These are phyloP conservation scores for Leucophenga varia DNA, from an alignment of 1,140 invertebrate genomes.

Conservation along the genomic window DNA sequence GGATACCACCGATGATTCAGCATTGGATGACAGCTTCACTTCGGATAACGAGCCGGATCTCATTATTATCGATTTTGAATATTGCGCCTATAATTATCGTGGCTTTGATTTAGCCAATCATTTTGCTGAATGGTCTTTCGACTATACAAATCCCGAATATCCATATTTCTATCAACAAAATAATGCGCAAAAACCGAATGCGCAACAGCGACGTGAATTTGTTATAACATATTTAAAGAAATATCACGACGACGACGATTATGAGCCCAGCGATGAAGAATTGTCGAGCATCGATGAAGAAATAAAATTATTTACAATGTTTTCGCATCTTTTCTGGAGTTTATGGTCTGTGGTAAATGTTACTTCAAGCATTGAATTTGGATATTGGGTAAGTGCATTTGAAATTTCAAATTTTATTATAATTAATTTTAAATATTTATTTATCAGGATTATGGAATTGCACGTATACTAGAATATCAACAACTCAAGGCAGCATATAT, in stretches of 20 bases:
- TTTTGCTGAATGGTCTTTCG: constrained; percentile 92
- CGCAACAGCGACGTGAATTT: constrained; percentile 68
- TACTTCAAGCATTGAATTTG: constrained; percentile 85
- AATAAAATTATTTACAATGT: constrained; percentile 78
- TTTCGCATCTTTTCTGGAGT: constrained; percentile 91
- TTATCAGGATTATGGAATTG: constrained; percentile 35
- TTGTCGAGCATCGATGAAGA: constrained; percentile 60
- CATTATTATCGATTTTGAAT: constrained; percentile 90
- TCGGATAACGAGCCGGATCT: constrained; percentile 63
- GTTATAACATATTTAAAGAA: constrained; percentile 42
- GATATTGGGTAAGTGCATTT: constrained; percentile 80
- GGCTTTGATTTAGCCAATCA: constrained; percentile 97
- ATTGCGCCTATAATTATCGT: constrained; percentile 90
- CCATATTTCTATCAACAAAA: constrained; percentile 75
- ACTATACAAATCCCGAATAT: constrained; percentile 77
- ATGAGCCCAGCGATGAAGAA: constrained; percentile 33
- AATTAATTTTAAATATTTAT: background rate
- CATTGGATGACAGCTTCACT: constrained; percentile 35
- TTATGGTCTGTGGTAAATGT: constrained; percentile 90
- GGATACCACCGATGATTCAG: constrained; percentile 42
- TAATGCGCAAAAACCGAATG: constrained; percentile 71
- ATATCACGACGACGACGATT: constrained; percentile 31
- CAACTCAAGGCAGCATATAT: constrained; percentile 27
- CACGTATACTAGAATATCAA: constrained; percentile 42
- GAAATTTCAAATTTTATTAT: background rate